A percentile compares a stretch with the other conserved stretches of the same genome.
phyloP scores from a whole-genome alignment of 2,797 vertebrate genomes.

The Diceros bicornis region DNA sequence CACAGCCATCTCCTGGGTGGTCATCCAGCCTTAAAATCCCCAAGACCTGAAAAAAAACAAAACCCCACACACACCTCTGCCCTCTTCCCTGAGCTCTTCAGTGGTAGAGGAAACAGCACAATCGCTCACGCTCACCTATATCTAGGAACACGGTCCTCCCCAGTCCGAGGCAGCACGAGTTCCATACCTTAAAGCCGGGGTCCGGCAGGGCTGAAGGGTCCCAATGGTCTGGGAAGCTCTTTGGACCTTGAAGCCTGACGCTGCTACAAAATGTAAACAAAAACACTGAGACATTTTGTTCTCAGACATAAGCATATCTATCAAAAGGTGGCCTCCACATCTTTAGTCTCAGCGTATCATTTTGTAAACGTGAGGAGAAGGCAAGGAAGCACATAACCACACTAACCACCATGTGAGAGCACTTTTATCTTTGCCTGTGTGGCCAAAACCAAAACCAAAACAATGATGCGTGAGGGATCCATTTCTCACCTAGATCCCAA shows the following conservation, averaged over 20 bases:
- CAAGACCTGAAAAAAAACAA: background rate
- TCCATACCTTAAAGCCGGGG: conserved; percentile 92
- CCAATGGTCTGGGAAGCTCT: conserved; percentile 93
- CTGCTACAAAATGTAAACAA: conserved; percentile 81
- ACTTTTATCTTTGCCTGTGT: background rate
- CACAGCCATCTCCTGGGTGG: background rate
- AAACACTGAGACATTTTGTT: conserved; percentile 36
- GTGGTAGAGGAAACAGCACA: background rate
- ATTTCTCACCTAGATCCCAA: background rate
- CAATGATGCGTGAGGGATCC: background rate
- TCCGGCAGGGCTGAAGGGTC: conserved; percentile 92
- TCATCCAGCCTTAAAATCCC: background rate
- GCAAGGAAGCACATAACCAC: background rate
- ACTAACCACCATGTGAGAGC: background rate
- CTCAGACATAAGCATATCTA: background rate
- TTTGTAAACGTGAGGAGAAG: background rate
- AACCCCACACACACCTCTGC: background rate
- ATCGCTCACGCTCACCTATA: background rate
- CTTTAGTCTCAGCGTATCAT: background rate
- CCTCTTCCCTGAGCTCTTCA: background rate
- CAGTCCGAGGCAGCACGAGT: background rate
- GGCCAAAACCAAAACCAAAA: background rate
- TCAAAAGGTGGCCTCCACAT: background rate
- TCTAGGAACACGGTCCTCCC: background rate
- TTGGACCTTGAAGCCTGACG: conserved; percentile 75